phyloP scores from a whole-genome alignment of 2,113 vertebrate species.

The Channa argus region DNA sequence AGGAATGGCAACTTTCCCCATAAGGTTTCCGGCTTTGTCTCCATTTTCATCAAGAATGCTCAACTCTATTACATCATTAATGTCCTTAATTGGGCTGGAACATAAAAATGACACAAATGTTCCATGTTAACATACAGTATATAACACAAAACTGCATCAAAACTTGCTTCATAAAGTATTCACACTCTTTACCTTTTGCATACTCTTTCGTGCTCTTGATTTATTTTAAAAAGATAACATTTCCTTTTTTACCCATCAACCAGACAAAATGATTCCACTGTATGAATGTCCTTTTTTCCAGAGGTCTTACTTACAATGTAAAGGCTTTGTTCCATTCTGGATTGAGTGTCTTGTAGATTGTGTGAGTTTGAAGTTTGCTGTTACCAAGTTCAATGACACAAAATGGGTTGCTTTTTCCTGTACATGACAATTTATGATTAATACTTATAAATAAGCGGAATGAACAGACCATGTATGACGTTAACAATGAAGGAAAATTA shows the following conservation, averaged over 20 bases:
- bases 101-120: constrained; percentile 10
- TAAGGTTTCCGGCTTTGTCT: constrained; percentile 91
- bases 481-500: neutral
- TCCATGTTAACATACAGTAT: neutral
- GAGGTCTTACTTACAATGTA: constrained; percentile 88
- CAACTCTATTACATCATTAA: constrained; percentile 92
- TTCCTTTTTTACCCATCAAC: no score
- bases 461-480: neutral
- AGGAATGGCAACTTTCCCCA: constrained; percentile 95
- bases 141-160: neutral
- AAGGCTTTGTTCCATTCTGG: constrained; percentile 97
- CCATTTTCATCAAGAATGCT: constrained; percentile 95
- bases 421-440: constrained; percentile 38
- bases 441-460: neutral
- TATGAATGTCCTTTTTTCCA: neutral
- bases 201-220: no score
- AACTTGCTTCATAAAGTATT: no score
- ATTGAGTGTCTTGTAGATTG: constrained; percentile 91
- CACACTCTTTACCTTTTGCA: no score
- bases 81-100: constrained; percentile 95
- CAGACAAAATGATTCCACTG: no score
- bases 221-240: no score
- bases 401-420: constrained; percentile 95
- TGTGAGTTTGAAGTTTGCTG: constrained; percentile 92
- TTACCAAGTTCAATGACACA: constrained; percentile 94